These are phyloP conservation scores for Menura novaehollandiae DNA, from an alignment of 2,113 vertebrate genomes.

Conservation along the genomic window DNA sequence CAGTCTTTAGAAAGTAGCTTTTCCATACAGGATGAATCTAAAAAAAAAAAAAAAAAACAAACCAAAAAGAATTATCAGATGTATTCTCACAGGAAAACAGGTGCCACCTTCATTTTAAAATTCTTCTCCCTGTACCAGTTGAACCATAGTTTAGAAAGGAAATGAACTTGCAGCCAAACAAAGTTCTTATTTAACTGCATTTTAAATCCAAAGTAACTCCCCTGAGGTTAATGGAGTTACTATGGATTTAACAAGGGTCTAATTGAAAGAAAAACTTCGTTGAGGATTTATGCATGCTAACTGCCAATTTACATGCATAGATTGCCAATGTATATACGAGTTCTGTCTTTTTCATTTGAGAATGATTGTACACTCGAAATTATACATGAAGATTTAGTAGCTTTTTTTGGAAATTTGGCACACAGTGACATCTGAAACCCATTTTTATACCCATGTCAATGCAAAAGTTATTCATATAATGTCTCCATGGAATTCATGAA, in stretches of 20 bases:
- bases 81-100: neutral
- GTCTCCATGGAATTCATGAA: conserved; percentile 39
- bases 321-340: conserved; percentile 55
- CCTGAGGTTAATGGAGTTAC: conserved; percentile 55
- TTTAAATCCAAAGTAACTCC: conserved; percentile 57
- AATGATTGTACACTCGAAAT: conserved; percentile 45
- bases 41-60: neutral
- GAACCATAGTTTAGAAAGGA: neutral
- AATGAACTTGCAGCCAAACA: neutral
- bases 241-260: conserved; percentile 56
- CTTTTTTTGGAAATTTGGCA: conserved; percentile 58
- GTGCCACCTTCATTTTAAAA: neutral
- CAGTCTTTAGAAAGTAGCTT: conserved; percentile 98
- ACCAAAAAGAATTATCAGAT: neutral
- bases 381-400: conserved; percentile 57
- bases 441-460: conserved; percentile 58
- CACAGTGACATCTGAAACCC: conserved; percentile 57
- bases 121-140: neutral
- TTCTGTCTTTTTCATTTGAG: conserved; percentile 47
- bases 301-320: conserved; percentile 52
- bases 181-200: conserved; percentile 19
- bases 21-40: conserved; percentile 96
- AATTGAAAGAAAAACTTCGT: conserved; percentile 54
- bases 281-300: conserved; percentile 50
- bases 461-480: conserved; percentile 40